Percentiles rank a stretch among this genome's conserved stretches.
These are phyloP conservation scores for Zapus hudsonius DNA, from an alignment of 2,113 vertebrate species.

Conservation along the genomic window DNA sequence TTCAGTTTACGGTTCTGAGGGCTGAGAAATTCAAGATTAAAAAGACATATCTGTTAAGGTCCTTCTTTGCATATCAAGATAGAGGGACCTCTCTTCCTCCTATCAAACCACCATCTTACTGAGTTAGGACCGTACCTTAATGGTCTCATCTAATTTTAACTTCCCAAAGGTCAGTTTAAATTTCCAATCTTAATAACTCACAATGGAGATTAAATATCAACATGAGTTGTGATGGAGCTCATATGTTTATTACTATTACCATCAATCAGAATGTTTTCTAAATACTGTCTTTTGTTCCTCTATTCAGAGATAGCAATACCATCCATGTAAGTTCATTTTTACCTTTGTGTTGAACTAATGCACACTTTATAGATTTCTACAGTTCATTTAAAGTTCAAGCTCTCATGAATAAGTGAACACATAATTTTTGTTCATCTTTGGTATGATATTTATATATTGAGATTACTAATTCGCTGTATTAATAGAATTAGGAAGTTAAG, in stretches of 20 bases:
- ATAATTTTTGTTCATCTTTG: conserved; percentile 25
- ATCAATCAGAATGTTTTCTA: not conserved
- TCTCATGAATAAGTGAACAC: not conserved
- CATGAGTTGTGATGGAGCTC: not conserved
- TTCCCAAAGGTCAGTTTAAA: not conserved
- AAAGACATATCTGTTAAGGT: not conserved
- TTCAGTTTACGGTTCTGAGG: not conserved
- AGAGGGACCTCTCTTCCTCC: not conserved
- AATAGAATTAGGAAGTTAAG: conserved; percentile 24
- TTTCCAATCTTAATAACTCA: not conserved
- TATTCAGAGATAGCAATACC: not conserved
- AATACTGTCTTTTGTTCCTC: conserved; percentile 21
- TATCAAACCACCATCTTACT: not conserved
- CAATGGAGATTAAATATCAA: not conserved
- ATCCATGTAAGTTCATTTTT: conserved; percentile 4
- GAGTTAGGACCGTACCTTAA: not conserved
- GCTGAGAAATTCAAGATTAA: not conserved
- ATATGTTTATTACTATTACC: not conserved
- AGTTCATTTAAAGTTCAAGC: conserved; percentile 10
- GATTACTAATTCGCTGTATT: not conserved
- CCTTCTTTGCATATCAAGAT: not conserved
- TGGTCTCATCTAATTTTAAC: not conserved
- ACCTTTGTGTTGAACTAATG: conserved; percentile 4
- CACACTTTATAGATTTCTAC: conserved; percentile 25
- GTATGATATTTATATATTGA: conserved; percentile 31